Conservation (phyloP, 2,797 vertebrate genomes). For the Acridotheres tristis region DNA sequence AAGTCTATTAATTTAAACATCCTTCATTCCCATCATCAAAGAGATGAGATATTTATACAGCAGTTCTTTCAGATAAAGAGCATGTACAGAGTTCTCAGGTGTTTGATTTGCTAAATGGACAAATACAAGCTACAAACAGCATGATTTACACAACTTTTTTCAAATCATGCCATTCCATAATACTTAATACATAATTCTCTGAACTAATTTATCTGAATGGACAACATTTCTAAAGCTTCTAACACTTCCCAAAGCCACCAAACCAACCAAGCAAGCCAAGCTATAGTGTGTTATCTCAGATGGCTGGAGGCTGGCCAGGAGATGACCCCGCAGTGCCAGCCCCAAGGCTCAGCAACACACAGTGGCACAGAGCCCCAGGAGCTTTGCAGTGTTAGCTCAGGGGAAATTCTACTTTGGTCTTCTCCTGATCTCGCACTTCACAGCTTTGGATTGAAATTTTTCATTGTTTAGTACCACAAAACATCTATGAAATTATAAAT, state of each 20-base stretch:
- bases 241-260: not conserved
- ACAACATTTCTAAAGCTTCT: not conserved
- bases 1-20: not conserved
- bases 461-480: not conserved
- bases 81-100: not conserved
- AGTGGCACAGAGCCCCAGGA: not conserved
- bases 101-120: not conserved
- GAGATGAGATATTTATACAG: not conserved
- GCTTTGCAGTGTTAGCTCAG: not conserved
- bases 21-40: not conserved
- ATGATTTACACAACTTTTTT: not conserved
- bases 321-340: not conserved
- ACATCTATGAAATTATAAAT: not conserved
- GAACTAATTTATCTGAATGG: not conserved
- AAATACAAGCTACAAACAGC: not conserved
- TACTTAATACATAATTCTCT: not conserved
- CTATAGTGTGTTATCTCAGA: not conserved
- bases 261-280: not conserved
- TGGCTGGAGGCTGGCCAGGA: not conserved
- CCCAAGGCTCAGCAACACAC: fast-evolving
- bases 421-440: not conserved
- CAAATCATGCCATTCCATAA: not conserved
- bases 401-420: not conserved
- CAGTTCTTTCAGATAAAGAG: not conserved
- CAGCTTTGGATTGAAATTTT: not conserved